Evolutionary conservation across 2,888 invertebrate genomes (phyloP).

Genomic region (Ennomos quercinarius): DNA sequence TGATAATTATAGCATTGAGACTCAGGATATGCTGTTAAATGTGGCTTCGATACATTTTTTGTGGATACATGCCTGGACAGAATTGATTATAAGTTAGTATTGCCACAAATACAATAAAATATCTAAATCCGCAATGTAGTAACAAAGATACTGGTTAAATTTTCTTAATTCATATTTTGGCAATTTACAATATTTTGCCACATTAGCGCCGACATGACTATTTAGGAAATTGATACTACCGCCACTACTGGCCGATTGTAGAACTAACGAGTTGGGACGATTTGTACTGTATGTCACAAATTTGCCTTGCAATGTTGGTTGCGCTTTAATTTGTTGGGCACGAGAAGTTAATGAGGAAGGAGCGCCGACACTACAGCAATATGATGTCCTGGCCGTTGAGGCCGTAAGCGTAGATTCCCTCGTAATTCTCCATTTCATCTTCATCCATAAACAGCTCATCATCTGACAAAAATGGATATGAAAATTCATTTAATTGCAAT

Average conservation of each 20-base stretch:
- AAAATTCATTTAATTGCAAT: too few relatives aligned
- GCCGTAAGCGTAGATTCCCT: constrained; percentile 55
- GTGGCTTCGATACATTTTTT: too few relatives aligned
- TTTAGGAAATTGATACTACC: not conserved
- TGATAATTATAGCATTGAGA: not conserved
- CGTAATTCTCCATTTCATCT: constrained; percentile 61
- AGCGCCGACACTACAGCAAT: constrained; percentile 47
- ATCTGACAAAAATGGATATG: constrained; percentile 45
- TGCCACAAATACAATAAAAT: constrained; percentile 5
- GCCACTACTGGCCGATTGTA: not conserved
- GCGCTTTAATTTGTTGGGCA: constrained; percentile 1
- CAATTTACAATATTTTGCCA: not conserved
- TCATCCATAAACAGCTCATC: constrained; percentile 65
- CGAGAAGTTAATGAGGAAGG: not conserved
- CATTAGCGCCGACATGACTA: not conserved
- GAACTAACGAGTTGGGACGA: constrained; percentile 1
- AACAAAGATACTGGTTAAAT: not conserved
- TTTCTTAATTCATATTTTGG: not conserved
- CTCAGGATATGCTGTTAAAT: too few relatives aligned
- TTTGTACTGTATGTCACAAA: constrained; percentile 1
- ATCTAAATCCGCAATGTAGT: not conserved
- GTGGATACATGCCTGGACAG: too few relatives aligned
- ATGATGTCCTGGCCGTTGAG: constrained; percentile 60
- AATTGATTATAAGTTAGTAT: not conserved
- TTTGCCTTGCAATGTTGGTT: constrained; percentile 21